These are phyloP conservation scores for Tor tambroides DNA, from an alignment of 2,113 vertebrate genomes.

Conservation along the genomic window DNA sequence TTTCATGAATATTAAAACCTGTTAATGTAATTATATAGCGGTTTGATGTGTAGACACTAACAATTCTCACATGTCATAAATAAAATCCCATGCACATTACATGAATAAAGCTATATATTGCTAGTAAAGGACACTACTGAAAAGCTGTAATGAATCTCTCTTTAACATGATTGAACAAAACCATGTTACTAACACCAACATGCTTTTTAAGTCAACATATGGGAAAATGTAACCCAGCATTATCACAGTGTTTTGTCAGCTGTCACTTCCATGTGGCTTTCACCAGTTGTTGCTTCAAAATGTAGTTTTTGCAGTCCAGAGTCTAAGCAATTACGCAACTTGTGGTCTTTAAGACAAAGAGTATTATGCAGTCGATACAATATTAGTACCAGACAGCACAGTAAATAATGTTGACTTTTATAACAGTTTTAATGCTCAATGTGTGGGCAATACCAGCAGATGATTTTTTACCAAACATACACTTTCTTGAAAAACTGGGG, in stretches of 20 bases:
- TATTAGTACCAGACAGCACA: not conserved
- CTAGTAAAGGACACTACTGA: not conserved
- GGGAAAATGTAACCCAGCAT: not conserved
- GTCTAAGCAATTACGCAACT: not conserved
- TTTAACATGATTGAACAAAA: not conserved
- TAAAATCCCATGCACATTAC: not conserved
- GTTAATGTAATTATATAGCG: too few relatives aligned
- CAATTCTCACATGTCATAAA: not conserved
- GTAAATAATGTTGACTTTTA: not conserved
- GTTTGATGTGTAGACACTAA: too few relatives aligned
- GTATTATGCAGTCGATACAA: not conserved
- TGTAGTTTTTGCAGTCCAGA: not conserved
- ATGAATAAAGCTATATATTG: not conserved
- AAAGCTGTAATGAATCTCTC: not conserved
- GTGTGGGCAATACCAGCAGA: not conserved
- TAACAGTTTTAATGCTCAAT: not conserved
- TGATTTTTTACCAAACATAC: constrained; percentile 29
- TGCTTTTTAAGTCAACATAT: not conserved
- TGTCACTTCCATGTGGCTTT: not conserved
- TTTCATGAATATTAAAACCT: not conserved
- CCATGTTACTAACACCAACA: not conserved
- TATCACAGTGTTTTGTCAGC: not conserved
- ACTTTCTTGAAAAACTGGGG: constrained; percentile 39
- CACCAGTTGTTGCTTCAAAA: not conserved
- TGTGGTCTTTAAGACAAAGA: not conserved